phyloP scores from a whole-genome alignment of 2,888 invertebrate genomes.

The Hesperia comma region DNA sequence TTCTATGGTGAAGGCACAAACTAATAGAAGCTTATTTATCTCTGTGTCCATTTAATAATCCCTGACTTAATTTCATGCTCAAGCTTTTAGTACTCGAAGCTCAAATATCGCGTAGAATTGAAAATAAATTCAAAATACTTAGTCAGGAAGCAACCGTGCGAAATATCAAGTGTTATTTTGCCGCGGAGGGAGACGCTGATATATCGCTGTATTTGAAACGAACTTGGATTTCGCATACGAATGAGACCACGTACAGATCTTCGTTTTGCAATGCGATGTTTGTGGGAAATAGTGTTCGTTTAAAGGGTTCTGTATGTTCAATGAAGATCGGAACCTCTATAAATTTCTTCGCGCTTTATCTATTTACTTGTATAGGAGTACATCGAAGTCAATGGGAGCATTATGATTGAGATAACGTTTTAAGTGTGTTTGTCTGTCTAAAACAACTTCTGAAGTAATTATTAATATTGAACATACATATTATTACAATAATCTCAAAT shows the following conservation, averaged over 20 bases:
- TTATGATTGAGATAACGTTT: too few relatives aligned
- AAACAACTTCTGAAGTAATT: too few relatives aligned
- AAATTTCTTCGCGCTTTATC: too few relatives aligned
- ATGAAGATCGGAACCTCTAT: background rate
- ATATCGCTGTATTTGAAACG: conserved; percentile 30
- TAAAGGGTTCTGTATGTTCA: background rate
- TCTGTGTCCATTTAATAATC: background rate
- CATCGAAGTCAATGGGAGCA: too few relatives aligned
- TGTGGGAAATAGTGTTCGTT: background rate
- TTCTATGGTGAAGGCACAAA: too few relatives aligned
- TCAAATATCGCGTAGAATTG: conserved; percentile 4
- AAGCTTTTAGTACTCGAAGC: background rate
- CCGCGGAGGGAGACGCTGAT: conserved; percentile 14
- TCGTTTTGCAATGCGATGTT: conserved; percentile 22
- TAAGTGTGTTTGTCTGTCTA: too few relatives aligned
- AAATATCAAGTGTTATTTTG: conserved; percentile 22
- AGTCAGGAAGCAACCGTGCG: conserved; percentile 13
- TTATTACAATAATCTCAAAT: too few relatives aligned
- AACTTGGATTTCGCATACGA: conserved; percentile 29
- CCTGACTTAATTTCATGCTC: background rate
- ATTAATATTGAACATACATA: too few relatives aligned
- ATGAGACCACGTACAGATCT: conserved; percentile 27
- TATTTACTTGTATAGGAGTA: too few relatives aligned
- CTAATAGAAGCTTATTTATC: too few relatives aligned
- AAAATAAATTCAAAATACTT: conserved; percentile 20